phyloP scores from a whole-genome alignment of 2,888 invertebrate species.

The Tachina lurida region DNA sequence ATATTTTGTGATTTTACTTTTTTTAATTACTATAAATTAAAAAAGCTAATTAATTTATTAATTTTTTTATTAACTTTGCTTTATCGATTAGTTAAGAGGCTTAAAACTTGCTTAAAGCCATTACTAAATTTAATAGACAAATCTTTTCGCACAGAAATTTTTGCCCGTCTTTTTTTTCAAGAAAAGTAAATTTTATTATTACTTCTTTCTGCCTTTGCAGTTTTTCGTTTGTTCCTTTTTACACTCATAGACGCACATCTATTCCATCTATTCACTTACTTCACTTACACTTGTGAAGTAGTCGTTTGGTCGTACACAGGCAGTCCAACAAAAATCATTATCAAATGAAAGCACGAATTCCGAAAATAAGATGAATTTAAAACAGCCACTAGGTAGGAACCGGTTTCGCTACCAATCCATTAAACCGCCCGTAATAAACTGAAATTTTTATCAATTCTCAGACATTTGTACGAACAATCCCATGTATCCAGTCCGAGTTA shows the following conservation, averaged over 20 bases:
- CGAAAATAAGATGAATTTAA: conserved; percentile 58
- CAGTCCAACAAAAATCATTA: conserved; percentile 33
- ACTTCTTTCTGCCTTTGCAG: conserved; percentile 13
- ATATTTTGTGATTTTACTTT: no score
- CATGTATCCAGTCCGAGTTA: conserved; percentile 39
- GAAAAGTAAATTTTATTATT: not conserved
- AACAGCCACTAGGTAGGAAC: conserved; percentile 67
- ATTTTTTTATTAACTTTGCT: not conserved
- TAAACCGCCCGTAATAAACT: conserved; percentile 76
- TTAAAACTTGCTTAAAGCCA: conserved; percentile 9
- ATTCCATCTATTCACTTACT: conserved; percentile 40
- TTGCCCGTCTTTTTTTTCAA: not conserved
- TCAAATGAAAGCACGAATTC: conserved; percentile 50
- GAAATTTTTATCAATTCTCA: conserved; percentile 63
- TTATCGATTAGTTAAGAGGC: conserved; percentile 1
- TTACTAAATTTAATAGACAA: not conserved
- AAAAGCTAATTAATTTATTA: no score
- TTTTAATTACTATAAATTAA: no score
- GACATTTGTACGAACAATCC: conserved; percentile 20
- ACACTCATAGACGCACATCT: conserved; percentile 3
- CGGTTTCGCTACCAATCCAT: conserved; percentile 75
- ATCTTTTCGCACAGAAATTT: conserved; percentile 27
- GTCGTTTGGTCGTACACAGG: conserved; percentile 24
- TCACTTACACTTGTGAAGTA: conserved; percentile 14
- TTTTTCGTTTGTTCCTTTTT: conserved; percentile 27